Base-by-base conservation (phyloP, 2,888 invertebrate genomes). In the Noctua janthe region DNA sequence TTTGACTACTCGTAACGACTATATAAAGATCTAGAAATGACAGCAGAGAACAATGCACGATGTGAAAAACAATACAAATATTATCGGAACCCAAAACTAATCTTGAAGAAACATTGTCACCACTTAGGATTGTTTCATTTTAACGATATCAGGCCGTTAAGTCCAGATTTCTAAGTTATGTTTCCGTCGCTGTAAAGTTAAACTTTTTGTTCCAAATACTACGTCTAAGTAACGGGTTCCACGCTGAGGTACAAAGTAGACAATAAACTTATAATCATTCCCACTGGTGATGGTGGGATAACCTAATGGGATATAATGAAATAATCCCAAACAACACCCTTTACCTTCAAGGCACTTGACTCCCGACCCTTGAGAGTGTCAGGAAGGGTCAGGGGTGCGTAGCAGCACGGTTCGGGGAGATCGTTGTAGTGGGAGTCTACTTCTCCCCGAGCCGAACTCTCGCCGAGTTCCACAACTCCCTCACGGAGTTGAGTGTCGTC, bases 321-420 rank as follows among this genome's bases (percentile, higher is more conserved):
- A 29, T 69, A 69, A 69, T 69, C n/a, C 29, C 7, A 69, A 47
- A 20, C 64, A 51, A 71, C 80, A 85, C 35, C 82, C 80, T 66
- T 49, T 85, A 74, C 29, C 29, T 29, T 29, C 29, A 29, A 29
- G 29, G 29, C 29, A 29, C 29, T 81, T 54, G 69, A 72, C 67
- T 73, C 71, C n/a, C n/a, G n/a, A n/a, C n/a, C n/a, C n/a, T n/a
- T n/a, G n/a, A n/a, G n/a, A n/a, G n/a, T n/a, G n/a, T n/a, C n/a
- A n/a, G n/a, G n/a, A n/a, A n/a, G n/a, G n/a, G n/a, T n/a, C n/a
- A n/a, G n/a, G n/a, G n/a, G n/a, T n/a, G n/a, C n/a, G n/a, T n/a
- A n/a, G n/a, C n/a, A n/a, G n/a, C n/a, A n/a, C n/a, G n/a, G n/a
- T n/a, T n/a, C n/a, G n/a, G n/a, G n/a, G n/a, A n/a, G n/a, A n/a